Evolutionary conservation across 2,797 vertebrate species (phyloP), one percentile per base, ranked within the genome.

Genomic region (Xenentodon cancila): DNA sequence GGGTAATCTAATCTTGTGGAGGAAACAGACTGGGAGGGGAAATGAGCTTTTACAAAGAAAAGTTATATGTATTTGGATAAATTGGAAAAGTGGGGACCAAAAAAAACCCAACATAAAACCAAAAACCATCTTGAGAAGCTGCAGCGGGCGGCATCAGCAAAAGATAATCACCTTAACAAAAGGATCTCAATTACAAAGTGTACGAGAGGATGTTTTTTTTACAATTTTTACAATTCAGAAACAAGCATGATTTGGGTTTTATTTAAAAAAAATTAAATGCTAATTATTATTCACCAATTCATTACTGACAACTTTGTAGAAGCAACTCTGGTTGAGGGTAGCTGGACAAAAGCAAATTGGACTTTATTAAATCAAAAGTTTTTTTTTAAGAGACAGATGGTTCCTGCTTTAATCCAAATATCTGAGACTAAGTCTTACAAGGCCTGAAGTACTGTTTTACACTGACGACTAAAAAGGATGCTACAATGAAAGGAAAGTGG

Each of bases 1-100:
- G 64, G 62, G 67, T 82, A 79, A 84, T 84, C 68, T 78, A 83
- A 83, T 85, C 49, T 78, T 83, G 59, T 49, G 61, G 79, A 86
- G 72, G 71, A 64, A 83, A 75, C 66, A 49, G 49, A 78, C 61
- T 7, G 15, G 59, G 54, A 56, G 66, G 81, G 32, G 54, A 83
- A 88, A 88, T 82, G 22, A 82, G 75, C 66, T 82, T 72, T 78
- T 73, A 71, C 72, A 75, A 68, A 79, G 43, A 50, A 50, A 74
- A 80, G 68, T 84, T 73, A 77, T 75, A 79, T 73, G 72, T 76
- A 65, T 32, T 1, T 32, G 4, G 53, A 71, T 67, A 71, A 76
- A 83, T 63, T 73, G 68, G 72, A 77, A 79, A 61, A 80, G 51
- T 72, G 40, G 21, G 60, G 64, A 70, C 60, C 4, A 19, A 3